Evolutionary conservation across 2,113 vertebrate genomes (phyloP).

Genomic region (Fregata magnificens): DNA sequence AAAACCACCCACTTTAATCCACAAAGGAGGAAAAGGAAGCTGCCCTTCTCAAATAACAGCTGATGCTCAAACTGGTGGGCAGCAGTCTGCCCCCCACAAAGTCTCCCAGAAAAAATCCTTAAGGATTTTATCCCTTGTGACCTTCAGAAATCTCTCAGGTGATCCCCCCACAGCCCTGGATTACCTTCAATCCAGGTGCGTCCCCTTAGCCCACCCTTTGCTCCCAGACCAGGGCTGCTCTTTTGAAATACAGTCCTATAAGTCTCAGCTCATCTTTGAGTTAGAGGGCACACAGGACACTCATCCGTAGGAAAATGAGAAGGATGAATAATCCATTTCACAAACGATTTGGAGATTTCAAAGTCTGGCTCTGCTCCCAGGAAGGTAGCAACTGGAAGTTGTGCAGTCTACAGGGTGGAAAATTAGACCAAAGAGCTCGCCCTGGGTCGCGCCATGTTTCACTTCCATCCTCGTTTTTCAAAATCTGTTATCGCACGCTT

Average conservation of each 20-base stretch:
- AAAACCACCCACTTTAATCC: neutral
- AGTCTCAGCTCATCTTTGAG: neutral
- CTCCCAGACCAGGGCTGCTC: neutral
- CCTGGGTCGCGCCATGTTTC: neutral
- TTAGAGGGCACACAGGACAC: constrained; percentile 40
- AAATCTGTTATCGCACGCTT: neutral
- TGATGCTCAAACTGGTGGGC: neutral
- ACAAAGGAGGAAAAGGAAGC: neutral
- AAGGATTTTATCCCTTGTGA: neutral
- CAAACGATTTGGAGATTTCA: constrained; percentile 51
- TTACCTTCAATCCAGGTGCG: too few relatives aligned
- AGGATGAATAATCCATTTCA: constrained; percentile 58
- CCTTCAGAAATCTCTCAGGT: neutral
- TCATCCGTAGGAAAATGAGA: neutral
- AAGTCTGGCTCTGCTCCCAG: constrained; percentile 53
- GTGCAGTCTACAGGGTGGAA: constrained; percentile 29
- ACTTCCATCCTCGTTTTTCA: neutral
- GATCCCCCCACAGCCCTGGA: neutral
- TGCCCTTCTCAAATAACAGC: neutral
- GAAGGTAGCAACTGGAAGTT: constrained; percentile 1
- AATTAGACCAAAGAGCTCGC: constrained; percentile 46
- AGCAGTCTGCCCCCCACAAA: neutral
- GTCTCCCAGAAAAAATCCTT: neutral
- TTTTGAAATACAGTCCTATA: neutral
- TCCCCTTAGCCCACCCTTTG: neutral